Evolutionary conservation across 1,140 invertebrate genomes (phyloP).

Genomic region (Reticulitermes speratus): DNA sequence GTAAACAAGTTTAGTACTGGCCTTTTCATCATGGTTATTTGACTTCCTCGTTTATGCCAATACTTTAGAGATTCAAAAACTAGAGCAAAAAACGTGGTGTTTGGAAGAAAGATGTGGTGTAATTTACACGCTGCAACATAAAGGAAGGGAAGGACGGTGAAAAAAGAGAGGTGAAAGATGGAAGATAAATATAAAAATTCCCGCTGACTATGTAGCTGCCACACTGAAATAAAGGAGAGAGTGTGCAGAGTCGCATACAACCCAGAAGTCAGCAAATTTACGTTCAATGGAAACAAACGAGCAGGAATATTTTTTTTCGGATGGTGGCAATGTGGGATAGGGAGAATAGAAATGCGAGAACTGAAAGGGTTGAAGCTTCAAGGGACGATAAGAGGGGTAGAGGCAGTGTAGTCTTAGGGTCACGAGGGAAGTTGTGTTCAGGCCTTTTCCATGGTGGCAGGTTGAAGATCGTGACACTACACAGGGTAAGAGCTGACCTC

Average conservation of each 20-base stretch:
- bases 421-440: not conserved
- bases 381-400: not conserved
- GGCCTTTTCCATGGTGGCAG: not conserved
- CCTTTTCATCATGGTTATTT: too few species aligned
- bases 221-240: not conserved
- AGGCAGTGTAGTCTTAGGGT: not conserved
- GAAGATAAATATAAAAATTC: conserved; percentile 32
- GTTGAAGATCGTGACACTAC: not conserved
- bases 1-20: too few species aligned
- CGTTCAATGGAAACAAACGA: conserved; percentile 26
- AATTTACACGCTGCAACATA: conserved; percentile 24
- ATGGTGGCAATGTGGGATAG: not conserved
- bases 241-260: conserved; percentile 17
- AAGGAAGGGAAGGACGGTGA: conserved; percentile 11
- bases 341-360: not conserved
- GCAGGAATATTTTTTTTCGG: not conserved
- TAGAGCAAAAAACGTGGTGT: not conserved
- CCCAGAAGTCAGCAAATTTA: conserved; percentile 25
- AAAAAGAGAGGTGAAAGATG: not conserved
- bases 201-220: conserved; percentile 23
- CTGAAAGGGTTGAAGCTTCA: not conserved
- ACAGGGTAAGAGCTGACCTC: not conserved
- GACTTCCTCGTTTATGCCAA: too few species aligned
- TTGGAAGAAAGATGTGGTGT: conserved; percentile 26
- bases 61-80: not conserved